Evolutionary conservation across 2,797 vertebrate genomes (phyloP).

Genomic region (Tolypeutes matacus): DNA sequence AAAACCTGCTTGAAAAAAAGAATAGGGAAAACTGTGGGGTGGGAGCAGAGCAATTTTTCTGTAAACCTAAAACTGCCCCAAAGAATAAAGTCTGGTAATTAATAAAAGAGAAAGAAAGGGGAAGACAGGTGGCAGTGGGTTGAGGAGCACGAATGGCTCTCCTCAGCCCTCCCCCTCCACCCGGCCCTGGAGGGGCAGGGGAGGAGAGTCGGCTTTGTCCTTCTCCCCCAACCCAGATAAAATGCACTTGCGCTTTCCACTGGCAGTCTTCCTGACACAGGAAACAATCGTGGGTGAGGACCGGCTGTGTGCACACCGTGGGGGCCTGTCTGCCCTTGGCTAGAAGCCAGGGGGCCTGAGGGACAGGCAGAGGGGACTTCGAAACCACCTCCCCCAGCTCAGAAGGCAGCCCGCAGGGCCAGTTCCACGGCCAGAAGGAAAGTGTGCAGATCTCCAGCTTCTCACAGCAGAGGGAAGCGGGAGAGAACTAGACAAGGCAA

Average conservation of each 20-base stretch:
- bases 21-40: no score
- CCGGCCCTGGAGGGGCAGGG: rapidly evolving
- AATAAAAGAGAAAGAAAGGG: no score
- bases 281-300: no score
- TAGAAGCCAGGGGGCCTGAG: not conserved
- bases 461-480: not conserved
- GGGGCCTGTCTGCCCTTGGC: not conserved
- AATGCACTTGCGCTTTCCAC: not conserved
- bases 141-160: not conserved
- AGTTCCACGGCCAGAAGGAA: rapidly evolving
- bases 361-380: no score
- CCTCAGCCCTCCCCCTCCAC: not conserved
- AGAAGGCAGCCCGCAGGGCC: not conserved
- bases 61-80: no score
- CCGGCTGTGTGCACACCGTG: rapidly evolving
- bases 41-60: no score
- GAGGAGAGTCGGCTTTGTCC: no score
- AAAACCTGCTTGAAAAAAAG: no score
- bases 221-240: not conserved
- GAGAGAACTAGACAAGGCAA: not conserved
- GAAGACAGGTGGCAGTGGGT: not conserved
- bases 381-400: not conserved
- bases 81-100: no score
- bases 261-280: no score
- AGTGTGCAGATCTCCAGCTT: no score